Evolutionary conservation across 2,797 vertebrate genomes (phyloP).

Genomic region (Catamblyrhynchus diadema): DNA sequence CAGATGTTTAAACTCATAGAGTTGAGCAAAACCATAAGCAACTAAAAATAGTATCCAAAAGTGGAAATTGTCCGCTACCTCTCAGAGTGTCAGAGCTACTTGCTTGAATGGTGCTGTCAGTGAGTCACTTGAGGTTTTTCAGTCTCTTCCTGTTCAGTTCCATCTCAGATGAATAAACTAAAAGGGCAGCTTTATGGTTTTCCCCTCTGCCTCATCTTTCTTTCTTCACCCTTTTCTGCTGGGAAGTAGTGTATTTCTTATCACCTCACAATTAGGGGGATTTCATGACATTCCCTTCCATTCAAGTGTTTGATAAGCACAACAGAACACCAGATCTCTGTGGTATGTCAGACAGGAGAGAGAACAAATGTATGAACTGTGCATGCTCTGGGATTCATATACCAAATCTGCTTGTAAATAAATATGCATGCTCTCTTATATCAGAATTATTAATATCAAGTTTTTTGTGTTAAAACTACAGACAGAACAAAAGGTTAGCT

Average conservation of each 20-base stretch:
- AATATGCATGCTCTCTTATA: not conserved
- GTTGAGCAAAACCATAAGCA: not conserved
- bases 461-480: not conserved
- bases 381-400: not conserved
- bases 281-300: not conserved
- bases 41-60: not conserved
- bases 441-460: not conserved
- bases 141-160: not conserved
- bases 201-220: not conserved
- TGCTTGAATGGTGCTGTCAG: not conserved
- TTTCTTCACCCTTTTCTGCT: not conserved
- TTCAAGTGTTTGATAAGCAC: not conserved
- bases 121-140: not conserved
- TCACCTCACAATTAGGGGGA: not conserved
- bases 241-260: not conserved
- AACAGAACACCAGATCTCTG: not conserved
- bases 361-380: not conserved
- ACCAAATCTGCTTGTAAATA: not conserved
- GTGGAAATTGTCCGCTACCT: not conserved
- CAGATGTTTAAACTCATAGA: not conserved
- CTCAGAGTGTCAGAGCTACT: not conserved
- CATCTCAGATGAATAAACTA: not conserved
- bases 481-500: not conserved
- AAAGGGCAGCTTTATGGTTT: not conserved
- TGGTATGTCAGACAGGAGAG: not conserved